These are phyloP conservation scores for Rachycentron canadum DNA, from an alignment of 2,797 vertebrate species.

Conservation along the genomic window DNA sequence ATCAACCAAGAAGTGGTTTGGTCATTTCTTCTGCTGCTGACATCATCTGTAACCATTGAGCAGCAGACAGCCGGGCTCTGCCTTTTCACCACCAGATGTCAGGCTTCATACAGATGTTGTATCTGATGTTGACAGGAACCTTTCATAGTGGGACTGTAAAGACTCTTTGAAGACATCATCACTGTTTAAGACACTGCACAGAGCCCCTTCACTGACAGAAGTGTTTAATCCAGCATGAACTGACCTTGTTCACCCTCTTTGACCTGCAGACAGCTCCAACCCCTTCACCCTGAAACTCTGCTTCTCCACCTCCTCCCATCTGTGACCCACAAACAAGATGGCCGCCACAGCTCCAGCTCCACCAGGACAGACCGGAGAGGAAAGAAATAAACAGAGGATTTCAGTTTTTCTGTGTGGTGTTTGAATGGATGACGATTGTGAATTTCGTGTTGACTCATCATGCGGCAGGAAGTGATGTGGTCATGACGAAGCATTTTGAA, in stretches of 20 bases:
- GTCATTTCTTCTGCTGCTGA: background rate
- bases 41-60: background rate
- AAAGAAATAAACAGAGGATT: background rate
- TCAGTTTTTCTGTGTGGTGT: background rate
- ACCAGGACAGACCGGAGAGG: conserved; percentile 5
- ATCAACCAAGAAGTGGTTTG: too few species aligned
- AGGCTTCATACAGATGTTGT: background rate
- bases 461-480: conserved; percentile 9
- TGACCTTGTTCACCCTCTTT: background rate
- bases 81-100: background rate
- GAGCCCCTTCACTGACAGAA: too few species aligned
- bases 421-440: conserved; percentile 2
- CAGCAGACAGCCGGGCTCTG: background rate
- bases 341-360: background rate
- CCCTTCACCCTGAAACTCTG: conserved; percentile 93
- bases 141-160: too few species aligned
- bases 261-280: conserved; percentile 76
- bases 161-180: too few species aligned
- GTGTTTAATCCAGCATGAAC: background rate
- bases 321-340: conserved; percentile 81
- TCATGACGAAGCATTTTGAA: background rate
- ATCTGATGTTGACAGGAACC: background rate
- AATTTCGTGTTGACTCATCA: background rate
- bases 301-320: conserved; percentile 90
- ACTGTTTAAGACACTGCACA: too few species aligned